phyloP scores from a whole-genome alignment of 2,113 vertebrate species.

The Sardina pilchardus region DNA sequence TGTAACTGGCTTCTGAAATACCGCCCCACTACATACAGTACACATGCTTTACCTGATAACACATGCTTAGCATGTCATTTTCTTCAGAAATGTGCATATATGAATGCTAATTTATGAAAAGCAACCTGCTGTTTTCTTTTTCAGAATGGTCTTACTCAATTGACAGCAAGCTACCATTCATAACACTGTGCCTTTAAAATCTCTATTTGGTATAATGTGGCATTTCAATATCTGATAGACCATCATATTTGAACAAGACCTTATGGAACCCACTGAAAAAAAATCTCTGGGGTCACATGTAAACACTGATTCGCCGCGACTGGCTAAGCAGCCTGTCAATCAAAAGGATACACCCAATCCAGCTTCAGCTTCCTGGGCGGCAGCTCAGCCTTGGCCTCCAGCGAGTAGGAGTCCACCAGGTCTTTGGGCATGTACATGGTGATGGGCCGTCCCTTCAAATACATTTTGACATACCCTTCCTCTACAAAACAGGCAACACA shows the following conservation, averaged over 20 bases:
- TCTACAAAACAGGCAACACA: slow-evolving; percentile 79
- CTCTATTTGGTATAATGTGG: neutral
- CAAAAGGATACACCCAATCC: slow-evolving; percentile 99
- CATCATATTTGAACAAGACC: neutral
- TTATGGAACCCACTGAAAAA: neutral
- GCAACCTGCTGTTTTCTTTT: neutral
- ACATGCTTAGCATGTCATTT: neutral
- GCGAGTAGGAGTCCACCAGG: slow-evolving; percentile 87
- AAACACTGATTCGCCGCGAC: neutral
- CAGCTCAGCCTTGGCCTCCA: slow-evolving; percentile 90
- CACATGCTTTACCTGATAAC: neutral
- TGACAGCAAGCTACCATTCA: neutral
- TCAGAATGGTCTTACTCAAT: neutral
- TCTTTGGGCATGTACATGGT: slow-evolving; percentile 99
- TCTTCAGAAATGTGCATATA: neutral
- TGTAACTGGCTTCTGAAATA: neutral
- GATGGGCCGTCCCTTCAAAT: slow-evolving; percentile 92
- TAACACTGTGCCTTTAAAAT: neutral
- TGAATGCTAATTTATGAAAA: neutral
- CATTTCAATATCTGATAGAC: neutral
- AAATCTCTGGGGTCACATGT: neutral
- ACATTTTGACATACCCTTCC: slow-evolving; percentile 99
- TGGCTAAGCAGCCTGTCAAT: neutral
- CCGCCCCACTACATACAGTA: neutral
- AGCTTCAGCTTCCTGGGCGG: slow-evolving; percentile 90